Percentiles rank a stretch among this genome's conserved stretches.
Evolutionary conservation across 92 coral and sea anemone genomes (phyloP).

Genomic region (Pocillopora grandis): DNA sequence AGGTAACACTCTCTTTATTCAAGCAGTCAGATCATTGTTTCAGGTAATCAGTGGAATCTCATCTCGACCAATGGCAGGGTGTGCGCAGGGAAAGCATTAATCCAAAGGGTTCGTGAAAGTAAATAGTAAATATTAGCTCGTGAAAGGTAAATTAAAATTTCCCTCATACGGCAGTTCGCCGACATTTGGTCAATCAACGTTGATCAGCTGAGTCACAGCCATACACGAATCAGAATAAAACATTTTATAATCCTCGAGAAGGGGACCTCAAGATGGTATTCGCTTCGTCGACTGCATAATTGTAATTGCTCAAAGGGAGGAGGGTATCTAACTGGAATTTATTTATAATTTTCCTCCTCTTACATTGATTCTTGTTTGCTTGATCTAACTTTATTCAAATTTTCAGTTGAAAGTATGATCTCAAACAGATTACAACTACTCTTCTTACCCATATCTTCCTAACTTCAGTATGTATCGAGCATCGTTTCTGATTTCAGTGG

Average conservation of each 20-base stretch:
- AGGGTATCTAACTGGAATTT: no score
- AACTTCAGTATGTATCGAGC: no score
- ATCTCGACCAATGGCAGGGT: background rate
- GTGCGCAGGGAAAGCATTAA: background rate
- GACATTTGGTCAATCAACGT: background rate
- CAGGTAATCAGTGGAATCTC: background rate
- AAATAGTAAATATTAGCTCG: background rate
- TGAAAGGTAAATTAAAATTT: background rate
- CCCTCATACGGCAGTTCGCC: background rate
- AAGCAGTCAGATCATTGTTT: background rate
- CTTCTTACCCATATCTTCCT: no score
- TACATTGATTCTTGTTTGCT: no score
- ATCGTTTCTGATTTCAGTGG: no score
- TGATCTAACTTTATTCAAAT: no score
- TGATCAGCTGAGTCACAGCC: background rate
- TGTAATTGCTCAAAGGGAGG: no score
- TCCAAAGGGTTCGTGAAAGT: background rate
- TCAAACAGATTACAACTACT: no score
- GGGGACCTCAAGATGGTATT: background rate
- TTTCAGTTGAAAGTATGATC: no score
- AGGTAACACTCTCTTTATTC: background rate
- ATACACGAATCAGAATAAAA: background rate
- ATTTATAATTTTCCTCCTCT: no score
- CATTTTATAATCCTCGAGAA: background rate
- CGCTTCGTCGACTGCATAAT: background rate